These are phyloP conservation scores for Yponomeuta plumbellus DNA, from an alignment of 2,888 invertebrate species.

Conservation along the genomic window DNA sequence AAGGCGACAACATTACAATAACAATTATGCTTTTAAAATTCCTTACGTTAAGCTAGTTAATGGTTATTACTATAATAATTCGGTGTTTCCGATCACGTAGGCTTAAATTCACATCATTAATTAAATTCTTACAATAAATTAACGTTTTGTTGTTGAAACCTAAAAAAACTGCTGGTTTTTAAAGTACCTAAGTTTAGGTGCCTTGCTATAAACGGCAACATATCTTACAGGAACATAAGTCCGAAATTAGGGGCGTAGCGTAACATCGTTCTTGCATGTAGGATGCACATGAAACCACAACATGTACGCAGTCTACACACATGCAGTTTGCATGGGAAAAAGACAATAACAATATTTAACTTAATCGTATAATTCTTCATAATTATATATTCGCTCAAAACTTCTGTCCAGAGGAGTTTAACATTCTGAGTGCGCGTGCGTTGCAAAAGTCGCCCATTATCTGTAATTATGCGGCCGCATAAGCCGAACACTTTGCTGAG, in stretches of 20 bases:
- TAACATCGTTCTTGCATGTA: neutral
- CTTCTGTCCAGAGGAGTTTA: constrained; percentile 55
- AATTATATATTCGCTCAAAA: constrained; percentile 56
- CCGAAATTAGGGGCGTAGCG: neutral
- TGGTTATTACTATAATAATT: neutral
- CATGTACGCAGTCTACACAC: neutral
- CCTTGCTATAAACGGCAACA: too few species aligned
- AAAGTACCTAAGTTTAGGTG: too few species aligned
- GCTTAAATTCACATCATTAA: too few species aligned
- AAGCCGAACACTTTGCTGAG: constrained; percentile 63
- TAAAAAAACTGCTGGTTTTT: too few species aligned
- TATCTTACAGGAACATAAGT: too few species aligned
- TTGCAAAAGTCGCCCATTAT: constrained; percentile 70
- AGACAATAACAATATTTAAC: constrained; percentile 36
- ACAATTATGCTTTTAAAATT: constrained; percentile 21
- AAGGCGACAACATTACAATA: constrained; percentile 21
- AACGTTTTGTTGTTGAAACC: too few species aligned
- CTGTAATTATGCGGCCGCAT: constrained; percentile 68
- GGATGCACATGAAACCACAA: neutral
- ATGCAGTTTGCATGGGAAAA: constrained; percentile 15
- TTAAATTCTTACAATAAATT: too few species aligned
- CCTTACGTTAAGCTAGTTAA: constrained; percentile 18
- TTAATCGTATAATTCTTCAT: constrained; percentile 43
- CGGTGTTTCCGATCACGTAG: neutral
- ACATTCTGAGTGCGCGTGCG: constrained; percentile 59